Evolutionary conservation across 2,888 invertebrate genomes (phyloP), one percentile per base, ranked within the genome.

Genomic region (Helleia helle): DNA sequence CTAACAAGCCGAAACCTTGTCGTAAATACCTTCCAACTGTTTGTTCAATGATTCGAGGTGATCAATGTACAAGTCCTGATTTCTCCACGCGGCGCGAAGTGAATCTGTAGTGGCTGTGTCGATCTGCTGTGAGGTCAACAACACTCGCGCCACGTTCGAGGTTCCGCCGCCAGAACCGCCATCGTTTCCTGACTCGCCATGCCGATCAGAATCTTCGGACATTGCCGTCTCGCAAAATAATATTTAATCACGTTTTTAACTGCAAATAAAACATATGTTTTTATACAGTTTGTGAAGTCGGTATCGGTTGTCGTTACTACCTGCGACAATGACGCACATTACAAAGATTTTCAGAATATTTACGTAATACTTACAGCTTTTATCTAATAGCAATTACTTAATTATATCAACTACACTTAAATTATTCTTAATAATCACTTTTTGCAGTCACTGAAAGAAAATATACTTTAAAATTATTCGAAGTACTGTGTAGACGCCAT

Each of bases 1-100:
- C 81, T 77, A 81, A 72, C 72, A 76, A 79, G 77, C 71, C 79
- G 77, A 68, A 55, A 62, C 75, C 75, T 56, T 77, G 72, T 72
- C 79, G 72, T 85, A 81, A 87, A 87, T 91, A 92, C 92, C 92
- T 91, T 92, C 92, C 88, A 91, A 89, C 86, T 88, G 88, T 83
- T 89, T 86, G 75, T 88, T 86, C 85, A 90, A 90, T 57, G 90
- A 85, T 87, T 93, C 92, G 75, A 93, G 87, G 65, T 87, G 87
- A 71, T 91, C 89, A 80, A 92, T 87, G 86, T 91, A 93, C 67
- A 86, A 87, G 80, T 92, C 92, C 88, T 92, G 92, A 72, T 88
- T 88, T 73, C 86, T 87, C 92, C 92, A 92, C 64, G 89, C 88
- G 71, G 87, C 84, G 58, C 88, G 87, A 70, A 91, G 87, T 59